These are phyloP conservation scores for Halictus rubicundus DNA, from an alignment of 1,140 invertebrate species.

Conservation along the genomic window DNA sequence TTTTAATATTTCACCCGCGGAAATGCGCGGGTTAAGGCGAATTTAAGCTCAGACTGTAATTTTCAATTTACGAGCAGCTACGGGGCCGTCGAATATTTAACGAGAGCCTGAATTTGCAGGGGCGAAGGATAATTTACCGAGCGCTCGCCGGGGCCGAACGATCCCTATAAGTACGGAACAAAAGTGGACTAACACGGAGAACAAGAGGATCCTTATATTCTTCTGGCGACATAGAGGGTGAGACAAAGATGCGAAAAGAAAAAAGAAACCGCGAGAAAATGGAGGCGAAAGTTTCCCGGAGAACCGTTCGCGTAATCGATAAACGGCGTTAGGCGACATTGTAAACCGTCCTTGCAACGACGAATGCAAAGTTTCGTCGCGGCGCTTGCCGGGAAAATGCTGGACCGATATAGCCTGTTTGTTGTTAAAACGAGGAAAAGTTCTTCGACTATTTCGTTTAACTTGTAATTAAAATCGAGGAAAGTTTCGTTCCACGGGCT, in stretches of 20 bases:
- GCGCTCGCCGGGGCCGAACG: neutral
- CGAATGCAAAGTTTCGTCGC: neutral
- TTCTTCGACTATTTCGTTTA: neutral
- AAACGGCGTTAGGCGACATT: conserved; percentile 23
- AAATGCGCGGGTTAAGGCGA: neutral
- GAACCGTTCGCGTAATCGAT: conserved; percentile 30
- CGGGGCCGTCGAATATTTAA: conserved; percentile 14
- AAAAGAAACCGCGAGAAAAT: neutral
- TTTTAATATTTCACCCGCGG: neutral
- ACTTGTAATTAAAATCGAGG: neutral
- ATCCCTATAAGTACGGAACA: conserved; percentile 9
- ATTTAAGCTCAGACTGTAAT: conserved; percentile 1
- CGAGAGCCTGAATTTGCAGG: neutral
- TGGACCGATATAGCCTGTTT: neutral
- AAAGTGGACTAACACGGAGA: neutral
- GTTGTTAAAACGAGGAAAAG: neutral
- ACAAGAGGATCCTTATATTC: neutral
- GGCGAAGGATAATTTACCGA: conserved; percentile 4
- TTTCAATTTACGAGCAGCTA: conserved; percentile 19
- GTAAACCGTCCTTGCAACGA: conserved; percentile 33
- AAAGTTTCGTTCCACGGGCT: too few relatives aligned
- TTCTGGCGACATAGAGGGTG: neutral
- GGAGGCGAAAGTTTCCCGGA: neutral
- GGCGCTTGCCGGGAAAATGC: too few relatives aligned
- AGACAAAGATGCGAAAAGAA: neutral